These are phyloP conservation scores for Escarpia spicata DNA, from an alignment of 2,888 invertebrate species.

Conservation along the genomic window DNA sequence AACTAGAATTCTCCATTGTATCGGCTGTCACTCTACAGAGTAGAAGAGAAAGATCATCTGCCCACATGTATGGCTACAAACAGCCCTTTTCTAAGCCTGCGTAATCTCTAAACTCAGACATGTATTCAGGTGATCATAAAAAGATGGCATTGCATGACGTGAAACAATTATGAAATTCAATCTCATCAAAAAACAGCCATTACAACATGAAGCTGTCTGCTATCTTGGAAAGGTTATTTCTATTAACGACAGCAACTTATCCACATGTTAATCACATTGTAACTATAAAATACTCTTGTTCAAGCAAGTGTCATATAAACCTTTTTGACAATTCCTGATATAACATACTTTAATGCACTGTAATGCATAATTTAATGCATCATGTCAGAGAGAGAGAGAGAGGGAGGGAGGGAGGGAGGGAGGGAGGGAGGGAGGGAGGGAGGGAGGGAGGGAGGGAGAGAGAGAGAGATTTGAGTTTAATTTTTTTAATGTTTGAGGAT, in stretches of 20 bases:
- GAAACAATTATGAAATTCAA: not conserved
- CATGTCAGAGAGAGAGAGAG: not conserved
- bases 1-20: not conserved
- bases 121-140: not conserved
- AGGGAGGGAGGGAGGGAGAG: no score
- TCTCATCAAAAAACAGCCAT: not conserved
- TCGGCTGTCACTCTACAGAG: not conserved
- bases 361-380: not conserved
- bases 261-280: not conserved
- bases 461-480: no score
- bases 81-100: not conserved
- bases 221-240: not conserved
- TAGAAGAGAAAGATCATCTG: not conserved
- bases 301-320: not conserved
- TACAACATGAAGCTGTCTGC: not conserved
- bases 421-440: no score
- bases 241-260: not conserved
- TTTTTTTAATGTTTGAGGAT: no score
- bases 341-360: not conserved
- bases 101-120: not conserved
- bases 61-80: not conserved
- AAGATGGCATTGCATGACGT: not conserved
- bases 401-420: no score
- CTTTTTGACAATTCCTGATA: not conserved
- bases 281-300: not conserved